Evolutionary conservation across 2,888 invertebrate species (phyloP).

Genomic region (Troides oblongomaculatus): DNA sequence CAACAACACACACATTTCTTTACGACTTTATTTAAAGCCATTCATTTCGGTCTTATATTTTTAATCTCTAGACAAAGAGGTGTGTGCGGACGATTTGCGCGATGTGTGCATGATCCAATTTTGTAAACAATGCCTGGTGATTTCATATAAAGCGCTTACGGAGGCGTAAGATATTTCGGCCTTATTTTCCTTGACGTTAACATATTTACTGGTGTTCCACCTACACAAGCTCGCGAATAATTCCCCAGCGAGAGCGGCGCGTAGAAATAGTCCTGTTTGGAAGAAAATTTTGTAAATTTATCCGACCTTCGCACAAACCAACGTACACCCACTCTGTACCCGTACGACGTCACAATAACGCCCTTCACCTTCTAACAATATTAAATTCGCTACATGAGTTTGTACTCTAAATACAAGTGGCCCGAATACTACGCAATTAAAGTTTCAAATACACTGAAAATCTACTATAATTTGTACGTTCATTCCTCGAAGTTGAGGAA

Average conservation of each 20-base stretch:
- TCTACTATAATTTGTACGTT: not conserved
- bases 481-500: conserved; percentile 5
- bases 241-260: conserved; percentile 49
- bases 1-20: conserved; percentile 4
- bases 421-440: conserved; percentile 12
- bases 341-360: conserved; percentile 8
- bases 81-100: conserved; percentile 9
- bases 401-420: not conserved
- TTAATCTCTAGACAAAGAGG: conserved; percentile 17
- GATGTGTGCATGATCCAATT: conserved; percentile 13
- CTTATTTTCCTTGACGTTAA: conserved; percentile 44
- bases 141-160: conserved; percentile 41
- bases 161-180: conserved; percentile 48
- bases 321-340: conserved; percentile 31
- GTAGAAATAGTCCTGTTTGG: conserved; percentile 40
- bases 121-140: conserved; percentile 12
- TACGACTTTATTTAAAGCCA: conserved; percentile 6
- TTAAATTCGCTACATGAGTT: conserved; percentile 6
- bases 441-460: conserved; percentile 1
- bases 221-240: conserved; percentile 53
- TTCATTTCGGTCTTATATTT: conserved; percentile 8
- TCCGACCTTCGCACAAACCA: conserved; percentile 39
- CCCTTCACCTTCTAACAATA: conserved; percentile 24
- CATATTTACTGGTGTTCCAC: conserved; percentile 42
- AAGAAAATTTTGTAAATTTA: conserved; percentile 46